These are phyloP conservation scores for Adrianichthys oophorus DNA, from an alignment of 2,797 vertebrate species.

Conservation along the genomic window DNA sequence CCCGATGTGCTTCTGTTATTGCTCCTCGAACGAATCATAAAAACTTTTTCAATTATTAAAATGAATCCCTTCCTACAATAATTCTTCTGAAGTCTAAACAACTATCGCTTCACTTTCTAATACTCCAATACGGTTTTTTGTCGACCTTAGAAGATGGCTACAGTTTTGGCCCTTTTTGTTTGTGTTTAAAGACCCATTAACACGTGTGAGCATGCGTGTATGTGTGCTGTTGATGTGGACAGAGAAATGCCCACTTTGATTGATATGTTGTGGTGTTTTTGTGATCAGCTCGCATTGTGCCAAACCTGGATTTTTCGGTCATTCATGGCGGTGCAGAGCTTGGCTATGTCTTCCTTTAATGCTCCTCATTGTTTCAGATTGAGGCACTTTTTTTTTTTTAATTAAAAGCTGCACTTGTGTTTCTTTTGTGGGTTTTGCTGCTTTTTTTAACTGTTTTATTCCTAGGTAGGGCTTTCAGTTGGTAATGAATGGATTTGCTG, in stretches of 20 bases:
- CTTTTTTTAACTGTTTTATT: conserved; percentile 63
- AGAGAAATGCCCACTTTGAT: conserved; percentile 51
- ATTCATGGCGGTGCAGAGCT: conserved; percentile 75
- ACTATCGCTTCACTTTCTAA: conserved; percentile 6
- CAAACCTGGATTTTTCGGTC: conserved; percentile 51
- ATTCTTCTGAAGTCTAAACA: conserved; percentile 15
- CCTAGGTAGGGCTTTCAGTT: conserved; percentile 69
- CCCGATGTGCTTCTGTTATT: conserved; percentile 13
- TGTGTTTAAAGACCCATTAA: conserved; percentile 60
- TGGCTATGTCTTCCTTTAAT: conserved; percentile 85
- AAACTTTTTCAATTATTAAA: background rate
- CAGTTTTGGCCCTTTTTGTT: conserved; percentile 21
- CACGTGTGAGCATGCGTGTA: conserved; percentile 74
- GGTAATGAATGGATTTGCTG: conserved; percentile 94
- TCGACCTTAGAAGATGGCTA: conserved; percentile 8
- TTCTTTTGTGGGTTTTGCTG: conserved; percentile 67
- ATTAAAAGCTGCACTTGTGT: conserved; percentile 88
- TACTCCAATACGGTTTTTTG: conserved; percentile 4
- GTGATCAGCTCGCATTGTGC: conserved; percentile 72
- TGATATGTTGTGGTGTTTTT: conserved; percentile 70
- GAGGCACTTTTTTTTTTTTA: conserved; percentile 80
- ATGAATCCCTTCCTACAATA: background rate
- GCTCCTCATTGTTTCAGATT: conserved; percentile 79
- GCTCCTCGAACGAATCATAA: conserved; percentile 6
- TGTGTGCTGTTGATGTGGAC: conserved; percentile 66